Evolutionary conservation across 2,888 invertebrate genomes (phyloP).

Genomic region (Idaea aversata): DNA sequence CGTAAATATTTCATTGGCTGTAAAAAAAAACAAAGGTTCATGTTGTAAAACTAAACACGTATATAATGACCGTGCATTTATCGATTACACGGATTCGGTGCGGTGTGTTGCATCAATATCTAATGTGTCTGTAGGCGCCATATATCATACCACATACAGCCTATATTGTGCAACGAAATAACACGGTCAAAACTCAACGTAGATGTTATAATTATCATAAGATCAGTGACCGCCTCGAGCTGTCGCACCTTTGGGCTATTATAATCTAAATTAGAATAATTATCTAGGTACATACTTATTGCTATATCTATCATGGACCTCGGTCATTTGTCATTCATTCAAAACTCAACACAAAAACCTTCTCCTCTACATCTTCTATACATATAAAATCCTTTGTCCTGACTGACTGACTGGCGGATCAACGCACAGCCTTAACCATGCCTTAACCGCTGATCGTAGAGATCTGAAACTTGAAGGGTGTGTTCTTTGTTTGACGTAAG

Average conservation of each 20-base stretch:
- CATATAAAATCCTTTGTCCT: no score
- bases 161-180: constrained; percentile 56
- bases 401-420: no score
- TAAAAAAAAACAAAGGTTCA: not conserved
- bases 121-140: constrained; percentile 38
- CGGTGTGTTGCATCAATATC: constrained; percentile 20
- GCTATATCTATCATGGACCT: constrained; percentile 33
- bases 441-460: no score
- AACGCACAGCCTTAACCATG: no score
- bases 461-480: no score
- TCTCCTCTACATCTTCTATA: no score
- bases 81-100: constrained; percentile 40
- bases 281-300: constrained; percentile 34
- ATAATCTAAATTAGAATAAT: constrained; percentile 51
- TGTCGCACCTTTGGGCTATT: constrained; percentile 49
- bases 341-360: constrained; percentile 20
- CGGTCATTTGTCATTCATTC: constrained; percentile 33
- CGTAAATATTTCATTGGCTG: not conserved
- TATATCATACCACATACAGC: constrained; percentile 23
- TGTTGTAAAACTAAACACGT: constrained; percentile 5
- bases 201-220: constrained; percentile 47
- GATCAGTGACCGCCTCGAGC: constrained; percentile 59
- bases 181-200: constrained; percentile 44
- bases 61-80: constrained; percentile 30
- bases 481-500: no score